phyloP scores from a whole-genome alignment of 2,888 invertebrate genomes.

The Pachliopta kotzebuea region DNA sequence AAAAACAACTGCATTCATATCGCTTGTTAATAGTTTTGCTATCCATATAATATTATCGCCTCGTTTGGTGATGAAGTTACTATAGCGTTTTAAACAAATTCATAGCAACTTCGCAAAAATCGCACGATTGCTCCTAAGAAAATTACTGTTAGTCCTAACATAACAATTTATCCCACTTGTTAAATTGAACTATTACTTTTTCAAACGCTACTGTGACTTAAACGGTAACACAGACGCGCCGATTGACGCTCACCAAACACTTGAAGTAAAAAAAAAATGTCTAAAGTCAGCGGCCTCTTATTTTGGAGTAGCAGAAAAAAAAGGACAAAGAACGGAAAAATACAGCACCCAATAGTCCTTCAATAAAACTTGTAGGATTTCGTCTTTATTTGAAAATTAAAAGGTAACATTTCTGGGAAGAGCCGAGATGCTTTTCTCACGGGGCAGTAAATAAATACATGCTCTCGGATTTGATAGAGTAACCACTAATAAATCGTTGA shows the following conservation, averaged over 20 bases:
- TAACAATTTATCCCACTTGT: conserved; percentile 44
- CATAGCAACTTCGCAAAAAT: not conserved
- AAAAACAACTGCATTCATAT: too few relatives aligned
- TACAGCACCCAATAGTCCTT: conserved; percentile 59
- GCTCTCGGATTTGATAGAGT: conserved; percentile 64
- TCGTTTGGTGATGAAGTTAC: too few relatives aligned
- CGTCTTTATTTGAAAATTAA: conserved; percentile 73
- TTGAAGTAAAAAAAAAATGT: conserved; percentile 45
- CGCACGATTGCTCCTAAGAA: not conserved
- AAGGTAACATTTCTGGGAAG: conserved; percentile 69
- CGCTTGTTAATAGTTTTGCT: too few relatives aligned
- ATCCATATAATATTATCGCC: too few relatives aligned
- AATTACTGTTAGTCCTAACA: conserved; percentile 44
- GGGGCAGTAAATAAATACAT: conserved; percentile 49
- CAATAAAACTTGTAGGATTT: conserved; percentile 71
- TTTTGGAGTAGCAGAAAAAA: conserved; percentile 55
- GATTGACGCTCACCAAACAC: conserved; percentile 49
- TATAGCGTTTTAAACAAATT: too few relatives aligned
- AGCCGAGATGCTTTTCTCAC: conserved; percentile 62
- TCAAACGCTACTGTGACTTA: conserved; percentile 51
- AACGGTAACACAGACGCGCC: conserved; percentile 40
- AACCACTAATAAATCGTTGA: conserved; percentile 72
- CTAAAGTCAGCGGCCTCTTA: conserved; percentile 36
- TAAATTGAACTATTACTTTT: conserved; percentile 37
- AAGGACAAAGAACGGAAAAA: conserved; percentile 41